These are phyloP conservation scores for Clanis bilineata DNA, from an alignment of 2,888 invertebrate species.

Conservation along the genomic window DNA sequence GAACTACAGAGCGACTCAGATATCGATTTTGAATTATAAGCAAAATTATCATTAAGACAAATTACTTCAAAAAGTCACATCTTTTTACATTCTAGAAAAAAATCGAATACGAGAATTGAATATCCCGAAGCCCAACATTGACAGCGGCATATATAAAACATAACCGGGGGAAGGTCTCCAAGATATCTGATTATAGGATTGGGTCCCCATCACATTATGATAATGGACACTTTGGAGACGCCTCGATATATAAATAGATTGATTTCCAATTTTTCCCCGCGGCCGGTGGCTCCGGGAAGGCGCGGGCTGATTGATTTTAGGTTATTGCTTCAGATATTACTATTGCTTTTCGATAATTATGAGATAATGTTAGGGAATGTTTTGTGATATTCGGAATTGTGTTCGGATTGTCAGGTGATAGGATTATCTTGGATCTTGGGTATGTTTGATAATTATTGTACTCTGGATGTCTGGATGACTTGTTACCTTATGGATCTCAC, in stretches of 20 bases:
- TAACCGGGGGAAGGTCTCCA: conserved; percentile 55
- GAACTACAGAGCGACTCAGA: too few species aligned
- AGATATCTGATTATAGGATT: conserved; percentile 72
- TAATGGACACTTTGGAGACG: conserved; percentile 68
- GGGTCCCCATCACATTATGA: conserved; percentile 71
- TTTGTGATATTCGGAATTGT: conserved; percentile 15
- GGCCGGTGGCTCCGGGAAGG: conserved; percentile 32
- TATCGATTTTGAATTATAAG: too few species aligned
- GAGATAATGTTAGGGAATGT: conserved; percentile 29
- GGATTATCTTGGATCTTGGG: neutral
- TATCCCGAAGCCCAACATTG: neutral
- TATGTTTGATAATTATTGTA: neutral
- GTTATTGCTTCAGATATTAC: conserved; percentile 22
- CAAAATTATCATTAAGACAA: neutral
- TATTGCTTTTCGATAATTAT: conserved; percentile 46
- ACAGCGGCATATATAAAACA: conserved; percentile 39
- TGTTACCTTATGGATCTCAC: too few species aligned
- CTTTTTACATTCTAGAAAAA: neutral
- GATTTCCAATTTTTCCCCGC: conserved; percentile 66
- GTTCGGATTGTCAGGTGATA: neutral
- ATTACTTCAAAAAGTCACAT: neutral
- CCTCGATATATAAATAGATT: conserved; percentile 71
- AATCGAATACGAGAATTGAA: neutral
- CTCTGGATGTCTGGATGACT: too few species aligned
- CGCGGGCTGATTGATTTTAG: conserved; percentile 29